Percentiles rank a stretch among this genome's conserved stretches.
Evolutionary conservation across 1,140 invertebrate genomes (phyloP).

Genomic region (Camponotus vicinus): DNA sequence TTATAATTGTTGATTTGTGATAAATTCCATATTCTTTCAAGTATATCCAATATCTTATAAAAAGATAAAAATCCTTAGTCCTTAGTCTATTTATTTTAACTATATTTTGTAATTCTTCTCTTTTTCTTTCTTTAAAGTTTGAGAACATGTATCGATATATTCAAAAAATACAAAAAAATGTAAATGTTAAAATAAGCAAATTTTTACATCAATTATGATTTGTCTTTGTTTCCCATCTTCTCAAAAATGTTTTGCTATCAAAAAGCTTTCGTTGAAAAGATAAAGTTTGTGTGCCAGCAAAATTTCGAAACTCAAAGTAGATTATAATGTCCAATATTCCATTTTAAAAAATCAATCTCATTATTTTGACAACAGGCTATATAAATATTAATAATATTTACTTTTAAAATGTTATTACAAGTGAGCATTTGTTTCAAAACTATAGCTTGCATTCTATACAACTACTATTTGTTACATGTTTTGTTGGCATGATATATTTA

Average conservation of each 20-base stretch:
- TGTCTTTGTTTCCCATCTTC: too few relatives aligned
- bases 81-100: background rate
- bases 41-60: background rate
- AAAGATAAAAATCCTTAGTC: background rate
- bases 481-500: conserved; percentile 69
- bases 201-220: too few relatives aligned
- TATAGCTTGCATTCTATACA: conserved; percentile 58
- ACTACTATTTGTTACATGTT: conserved; percentile 59
- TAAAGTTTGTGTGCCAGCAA: background rate
- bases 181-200: background rate
- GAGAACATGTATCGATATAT: background rate
- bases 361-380: conserved; percentile 10
- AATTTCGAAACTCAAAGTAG: background rate
- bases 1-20: background rate
- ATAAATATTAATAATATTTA: conserved; percentile 40
- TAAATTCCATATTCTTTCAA: background rate
- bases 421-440: conserved; percentile 59
- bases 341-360: conserved; percentile 2
- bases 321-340: conserved; percentile 9
- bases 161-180: background rate
- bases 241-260: background rate
- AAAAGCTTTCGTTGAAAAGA: background rate
- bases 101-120: background rate
- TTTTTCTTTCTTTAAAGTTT: background rate
- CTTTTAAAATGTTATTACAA: conserved; percentile 59